Percentiles rank a stretch among this genome's conserved stretches.
phyloP scores from a whole-genome alignment of 2,888 invertebrate genomes.

The Meiosimyza decipiens region DNA sequence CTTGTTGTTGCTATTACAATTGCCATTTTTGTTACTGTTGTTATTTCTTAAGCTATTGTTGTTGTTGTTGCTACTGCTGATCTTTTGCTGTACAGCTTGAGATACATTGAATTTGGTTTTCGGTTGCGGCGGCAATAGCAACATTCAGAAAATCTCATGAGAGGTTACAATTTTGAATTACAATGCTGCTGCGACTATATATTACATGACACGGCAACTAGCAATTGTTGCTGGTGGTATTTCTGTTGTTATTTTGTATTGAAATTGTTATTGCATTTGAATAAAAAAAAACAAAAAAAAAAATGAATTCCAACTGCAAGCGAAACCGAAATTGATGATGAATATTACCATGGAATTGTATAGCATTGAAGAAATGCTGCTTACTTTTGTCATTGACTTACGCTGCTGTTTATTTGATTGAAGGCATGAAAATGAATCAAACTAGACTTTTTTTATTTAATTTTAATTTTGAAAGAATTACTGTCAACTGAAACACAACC shows the following conservation, averaged over 20 bases:
- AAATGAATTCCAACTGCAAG: constrained; percentile 32
- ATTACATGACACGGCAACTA: constrained; percentile 10
- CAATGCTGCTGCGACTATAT: background rate
- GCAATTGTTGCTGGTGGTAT: constrained; percentile 42
- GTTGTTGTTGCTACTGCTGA: background rate
- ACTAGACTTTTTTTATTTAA: no score
- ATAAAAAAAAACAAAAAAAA: constrained; percentile 20
- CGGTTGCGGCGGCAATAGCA: background rate
- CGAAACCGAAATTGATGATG: constrained; percentile 33
- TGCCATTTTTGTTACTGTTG: constrained; percentile 6
- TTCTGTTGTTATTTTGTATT: constrained; percentile 23
- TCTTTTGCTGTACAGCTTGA: constrained; percentile 10
- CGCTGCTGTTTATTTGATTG: no score
- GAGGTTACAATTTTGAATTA: constrained; percentile 26
- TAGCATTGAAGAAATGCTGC: no score
- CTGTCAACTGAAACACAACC: no score
- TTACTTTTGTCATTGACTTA: no score
- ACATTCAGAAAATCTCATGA: constrained; percentile 28
- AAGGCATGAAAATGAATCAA: no score
- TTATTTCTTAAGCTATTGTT: background rate
- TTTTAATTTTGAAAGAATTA: no score
- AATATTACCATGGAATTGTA: constrained; percentile 28
- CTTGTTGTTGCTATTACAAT: constrained; percentile 12
- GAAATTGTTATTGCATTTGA: constrained; percentile 1
- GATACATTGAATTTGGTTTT: constrained; percentile 10